Evolutionary conservation across 2,797 vertebrate species (phyloP), one percentile per base, ranked within the genome.

Genomic region (Thaleichthys pacificus): DNA sequence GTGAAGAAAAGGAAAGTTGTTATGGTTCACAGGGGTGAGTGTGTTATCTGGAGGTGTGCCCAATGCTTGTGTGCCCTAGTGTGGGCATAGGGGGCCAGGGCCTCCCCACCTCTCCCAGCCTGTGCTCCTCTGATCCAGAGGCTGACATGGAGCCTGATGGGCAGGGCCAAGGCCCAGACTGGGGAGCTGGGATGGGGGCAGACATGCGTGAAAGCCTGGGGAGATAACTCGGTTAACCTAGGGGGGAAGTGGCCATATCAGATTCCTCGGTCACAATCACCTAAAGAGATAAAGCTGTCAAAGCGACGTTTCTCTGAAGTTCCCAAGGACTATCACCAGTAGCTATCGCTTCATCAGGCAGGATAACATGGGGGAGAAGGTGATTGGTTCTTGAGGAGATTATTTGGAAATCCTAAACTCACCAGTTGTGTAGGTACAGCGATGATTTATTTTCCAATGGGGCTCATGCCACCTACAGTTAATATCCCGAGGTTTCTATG

Each of bases 191-290:
- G 92, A 92, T 92, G 84, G 21, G 19, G 66, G 80, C 88, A 89
- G 91, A 91, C 90, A 88, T 92, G 91, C 88, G 70, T 92, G 89
- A 91, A 91, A 85, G 85, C 81, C 21, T 80, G 70, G 69, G 74
- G 22, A 74, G 92, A 93, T 92, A 90, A 88, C 82, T 58, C 63
- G 84, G 80, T 79, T 90, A 85, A 88, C 90, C 88, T 82, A 79
- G 73, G 80, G 80, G 80, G 83, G 84, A 84, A 78, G 69, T 77
- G 67, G 60, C 76, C 74, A 67, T 89, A 91, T 93, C 91, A 80
- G 85, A 88, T 91, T 88, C 84, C 85, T 66, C 54, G 78, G 74
- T 78, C 70, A 73, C 75, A 82, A 86, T 88, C 87, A 77, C 83
- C 72, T 70, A 67, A 84, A 80, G 86, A 71, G 85, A 90, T 89